These are phyloP conservation scores for Vicugna pacos DNA, from an alignment of 2,113 vertebrate species.

Conservation along the genomic window DNA sequence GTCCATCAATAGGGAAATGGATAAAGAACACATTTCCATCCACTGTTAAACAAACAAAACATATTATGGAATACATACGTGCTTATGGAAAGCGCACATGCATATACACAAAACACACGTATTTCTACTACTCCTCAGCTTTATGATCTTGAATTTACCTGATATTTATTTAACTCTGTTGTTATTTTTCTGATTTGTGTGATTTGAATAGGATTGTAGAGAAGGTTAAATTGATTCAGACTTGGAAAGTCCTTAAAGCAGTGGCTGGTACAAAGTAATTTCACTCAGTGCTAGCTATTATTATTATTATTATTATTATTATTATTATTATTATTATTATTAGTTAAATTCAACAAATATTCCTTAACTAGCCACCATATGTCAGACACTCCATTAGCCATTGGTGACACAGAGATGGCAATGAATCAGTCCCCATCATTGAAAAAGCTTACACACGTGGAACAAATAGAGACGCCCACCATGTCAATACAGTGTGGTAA, in stretches of 20 bases:
- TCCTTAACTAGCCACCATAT: neutral
- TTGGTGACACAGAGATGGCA: neutral
- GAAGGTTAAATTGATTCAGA: neutral
- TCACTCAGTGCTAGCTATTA: neutral
- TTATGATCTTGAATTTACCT: constrained; percentile 18
- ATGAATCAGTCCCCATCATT: neutral
- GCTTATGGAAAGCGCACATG: neutral
- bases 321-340: constrained; percentile 27
- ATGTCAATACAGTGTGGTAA: neutral
- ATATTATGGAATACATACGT: neutral
- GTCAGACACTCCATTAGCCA: neutral
- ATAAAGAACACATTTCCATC: neutral
- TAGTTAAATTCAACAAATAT: constrained; percentile 45
- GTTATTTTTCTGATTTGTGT: constrained; percentile 28
- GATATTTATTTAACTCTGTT: neutral
- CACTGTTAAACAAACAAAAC: constrained; percentile 1
- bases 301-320: neutral
- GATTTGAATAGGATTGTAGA: neutral
- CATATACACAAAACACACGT: neutral
- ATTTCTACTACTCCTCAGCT: neutral
- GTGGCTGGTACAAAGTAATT: neutral
- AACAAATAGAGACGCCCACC: neutral
- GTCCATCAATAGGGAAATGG: neutral
- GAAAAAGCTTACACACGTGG: neutral
- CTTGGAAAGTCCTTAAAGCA: neutral